A percentile compares a stretch with the other conserved stretches of the same genome.
Evolutionary conservation across 1,140 invertebrate genomes (phyloP).

Genomic region (Laodelphax striatellus): DNA sequence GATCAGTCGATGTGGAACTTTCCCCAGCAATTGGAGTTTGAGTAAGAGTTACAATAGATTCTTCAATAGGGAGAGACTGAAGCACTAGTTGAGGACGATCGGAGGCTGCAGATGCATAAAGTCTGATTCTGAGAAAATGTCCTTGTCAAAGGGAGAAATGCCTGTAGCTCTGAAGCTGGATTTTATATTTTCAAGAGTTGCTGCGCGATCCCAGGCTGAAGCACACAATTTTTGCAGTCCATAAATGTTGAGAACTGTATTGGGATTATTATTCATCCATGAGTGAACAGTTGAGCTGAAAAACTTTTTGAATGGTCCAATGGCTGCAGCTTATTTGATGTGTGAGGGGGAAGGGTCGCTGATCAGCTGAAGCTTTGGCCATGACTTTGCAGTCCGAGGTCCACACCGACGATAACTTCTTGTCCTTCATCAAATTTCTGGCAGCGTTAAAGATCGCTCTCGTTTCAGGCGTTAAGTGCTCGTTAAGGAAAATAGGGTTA

Average conservation of each 20-base stretch:
- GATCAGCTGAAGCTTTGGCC: too few species aligned
- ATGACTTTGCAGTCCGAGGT: too few species aligned
- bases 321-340: slow-evolving; percentile 28
- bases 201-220: neutral
- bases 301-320: slow-evolving; percentile 25
- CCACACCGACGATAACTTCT: too few species aligned
- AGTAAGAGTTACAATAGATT: neutral
- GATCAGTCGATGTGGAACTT: too few species aligned
- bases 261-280: slow-evolving; percentile 15
- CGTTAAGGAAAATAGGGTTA: too few species aligned
- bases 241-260: slow-evolving; percentile 14
- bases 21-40: neutral
- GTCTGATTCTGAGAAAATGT: slow-evolving; percentile 16
- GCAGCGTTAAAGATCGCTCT: too few species aligned
- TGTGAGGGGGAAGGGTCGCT: slow-evolving; percentile 20
- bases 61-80: neutral
- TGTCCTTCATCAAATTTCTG: too few species aligned
- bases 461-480: too few species aligned
- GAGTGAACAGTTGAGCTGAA: slow-evolving; percentile 5
- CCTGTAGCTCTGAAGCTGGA: slow-evolving; percentile 15
- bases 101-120: slow-evolving; percentile 14
- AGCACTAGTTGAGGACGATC: slow-evolving; percentile 6
- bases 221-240: neutral
- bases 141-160: slow-evolving; percentile 16
- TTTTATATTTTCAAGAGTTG: slow-evolving; percentile 9